Evolutionary conservation across 2,888 invertebrate genomes (phyloP).

Genomic region (Chamaedrilus cognettii): DNA sequence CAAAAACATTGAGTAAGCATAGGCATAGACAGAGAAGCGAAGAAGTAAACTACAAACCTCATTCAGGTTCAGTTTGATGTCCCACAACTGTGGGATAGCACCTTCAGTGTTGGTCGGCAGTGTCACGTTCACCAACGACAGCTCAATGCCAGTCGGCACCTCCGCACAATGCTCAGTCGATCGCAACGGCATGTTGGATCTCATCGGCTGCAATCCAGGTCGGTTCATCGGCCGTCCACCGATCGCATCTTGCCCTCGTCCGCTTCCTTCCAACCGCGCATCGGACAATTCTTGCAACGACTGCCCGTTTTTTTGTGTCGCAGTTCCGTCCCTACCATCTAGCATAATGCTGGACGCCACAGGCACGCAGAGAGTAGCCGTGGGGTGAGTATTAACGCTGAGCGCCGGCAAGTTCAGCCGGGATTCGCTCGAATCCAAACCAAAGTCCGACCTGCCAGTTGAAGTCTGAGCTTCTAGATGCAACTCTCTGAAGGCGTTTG

Average conservation of each 20-base stretch:
- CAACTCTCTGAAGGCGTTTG: not conserved
- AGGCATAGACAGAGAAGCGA: not conserved
- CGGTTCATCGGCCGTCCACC: not conserved
- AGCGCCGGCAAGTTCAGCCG: not conserved
- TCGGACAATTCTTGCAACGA: not conserved
- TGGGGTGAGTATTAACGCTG: not conserved
- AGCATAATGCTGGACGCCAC: not conserved
- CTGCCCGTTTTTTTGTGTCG: not conserved
- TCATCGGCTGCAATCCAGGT: not conserved
- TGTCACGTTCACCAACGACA: constrained; percentile 47
- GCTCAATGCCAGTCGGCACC: constrained; percentile 40
- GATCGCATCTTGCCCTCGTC: not conserved
- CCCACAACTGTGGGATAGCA: constrained; percentile 66
- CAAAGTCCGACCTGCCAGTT: not conserved
- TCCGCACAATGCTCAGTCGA: not conserved
- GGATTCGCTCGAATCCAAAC: not conserved
- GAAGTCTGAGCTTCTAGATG: not conserved
- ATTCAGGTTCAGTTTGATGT: constrained; percentile 62
- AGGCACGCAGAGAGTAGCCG: not conserved
- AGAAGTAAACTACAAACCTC: constrained; percentile 43
- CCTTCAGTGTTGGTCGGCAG: constrained; percentile 65
- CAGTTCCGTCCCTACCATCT: not conserved
- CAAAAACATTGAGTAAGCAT: not conserved
- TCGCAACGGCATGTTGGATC: not conserved
- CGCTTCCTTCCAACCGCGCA: not conserved